A percentile compares a stretch with the other conserved stretches of the same genome.
These are phyloP conservation scores for Paradisaea rubra DNA, from an alignment of 2,113 vertebrate species.

Conservation along the genomic window DNA sequence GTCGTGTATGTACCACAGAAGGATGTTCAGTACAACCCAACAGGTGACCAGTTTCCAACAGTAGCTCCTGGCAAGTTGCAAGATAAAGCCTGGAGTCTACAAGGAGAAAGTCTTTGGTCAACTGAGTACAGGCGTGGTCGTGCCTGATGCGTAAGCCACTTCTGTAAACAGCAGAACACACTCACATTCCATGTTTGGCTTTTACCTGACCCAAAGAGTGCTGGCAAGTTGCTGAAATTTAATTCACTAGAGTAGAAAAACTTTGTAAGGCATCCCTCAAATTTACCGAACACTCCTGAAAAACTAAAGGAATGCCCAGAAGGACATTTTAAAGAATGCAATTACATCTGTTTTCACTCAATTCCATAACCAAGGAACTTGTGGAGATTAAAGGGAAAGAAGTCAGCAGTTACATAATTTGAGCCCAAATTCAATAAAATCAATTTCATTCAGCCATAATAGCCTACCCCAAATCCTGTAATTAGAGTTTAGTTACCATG, in stretches of 20 bases:
- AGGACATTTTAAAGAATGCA: background rate
- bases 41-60: background rate
- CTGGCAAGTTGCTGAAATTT: background rate
- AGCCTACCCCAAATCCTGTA: background rate
- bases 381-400: background rate
- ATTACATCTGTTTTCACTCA: background rate
- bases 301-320: background rate
- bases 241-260: background rate
- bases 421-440: background rate
- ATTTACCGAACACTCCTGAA: background rate
- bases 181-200: background rate
- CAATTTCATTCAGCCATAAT: background rate
- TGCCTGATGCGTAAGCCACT: background rate
- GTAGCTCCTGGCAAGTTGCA: background rate
- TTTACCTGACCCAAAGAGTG: background rate
- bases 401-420: background rate
- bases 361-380: background rate
- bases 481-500: background rate
- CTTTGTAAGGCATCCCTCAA: background rate
- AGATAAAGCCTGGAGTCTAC: background rate
- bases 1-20: rapidly evolving
- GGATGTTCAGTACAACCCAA: background rate
- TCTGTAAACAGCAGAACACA: background rate
- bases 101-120: background rate
- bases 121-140: background rate